Conservation (phyloP, 2,888 invertebrate species). For the Himalopsyche japonica region DNA sequence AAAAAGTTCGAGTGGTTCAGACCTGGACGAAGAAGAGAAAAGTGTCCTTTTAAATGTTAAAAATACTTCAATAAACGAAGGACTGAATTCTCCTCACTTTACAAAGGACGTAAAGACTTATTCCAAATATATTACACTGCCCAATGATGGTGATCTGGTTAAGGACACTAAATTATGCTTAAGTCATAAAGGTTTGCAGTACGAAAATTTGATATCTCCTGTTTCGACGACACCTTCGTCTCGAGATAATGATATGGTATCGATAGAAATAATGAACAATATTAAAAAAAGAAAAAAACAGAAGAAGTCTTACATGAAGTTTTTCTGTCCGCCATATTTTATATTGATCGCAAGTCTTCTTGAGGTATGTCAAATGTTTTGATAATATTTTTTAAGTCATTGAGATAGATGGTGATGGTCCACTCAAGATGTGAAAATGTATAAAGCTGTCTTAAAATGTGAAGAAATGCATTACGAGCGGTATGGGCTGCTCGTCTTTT, state of each 20-base stretch:
- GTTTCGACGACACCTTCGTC: constrained; percentile 45
- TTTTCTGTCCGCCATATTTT: constrained; percentile 45
- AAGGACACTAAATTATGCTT: neutral
- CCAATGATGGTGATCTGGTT: neutral
- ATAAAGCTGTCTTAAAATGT: too few species aligned
- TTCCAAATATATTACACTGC: neutral
- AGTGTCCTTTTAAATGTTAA: constrained; percentile 15
- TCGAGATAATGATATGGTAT: constrained; percentile 42
- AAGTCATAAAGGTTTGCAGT: constrained; percentile 12
- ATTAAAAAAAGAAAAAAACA: constrained; percentile 36
- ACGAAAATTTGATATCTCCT: constrained; percentile 27
- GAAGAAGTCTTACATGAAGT: constrained; percentile 40
- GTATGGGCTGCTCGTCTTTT: too few species aligned
- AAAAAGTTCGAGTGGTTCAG: constrained; percentile 6
- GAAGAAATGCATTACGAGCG: too few species aligned
- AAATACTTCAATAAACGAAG: neutral
- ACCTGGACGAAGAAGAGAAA: constrained; percentile 15
- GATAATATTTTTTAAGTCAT: neutral
- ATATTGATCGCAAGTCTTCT: constrained; percentile 46
- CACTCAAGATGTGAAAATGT: too few species aligned
- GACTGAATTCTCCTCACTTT: neutral
- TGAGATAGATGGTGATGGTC: too few species aligned
- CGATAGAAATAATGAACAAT: constrained; percentile 40
- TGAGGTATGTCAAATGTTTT: constrained; percentile 43
- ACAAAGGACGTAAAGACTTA: neutral